Evolutionary conservation across 2,797 vertebrate genomes (phyloP).

Genomic region (Heteromormyrus szaboi): DNA sequence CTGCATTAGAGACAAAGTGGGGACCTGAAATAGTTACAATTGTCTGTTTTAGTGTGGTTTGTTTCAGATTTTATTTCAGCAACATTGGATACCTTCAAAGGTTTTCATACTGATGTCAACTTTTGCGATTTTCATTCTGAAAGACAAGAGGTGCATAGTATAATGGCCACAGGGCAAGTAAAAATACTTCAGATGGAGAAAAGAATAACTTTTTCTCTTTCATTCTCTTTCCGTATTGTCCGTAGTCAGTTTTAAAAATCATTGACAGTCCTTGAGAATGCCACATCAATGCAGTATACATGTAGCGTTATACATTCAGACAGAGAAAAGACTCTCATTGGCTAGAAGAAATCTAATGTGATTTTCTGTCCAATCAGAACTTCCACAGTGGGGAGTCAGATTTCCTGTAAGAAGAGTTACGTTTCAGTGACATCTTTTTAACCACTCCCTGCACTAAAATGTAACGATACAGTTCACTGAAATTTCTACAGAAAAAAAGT

Average conservation of each 20-base stretch:
- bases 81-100: conserved; percentile 60
- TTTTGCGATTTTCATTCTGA: conserved; percentile 73
- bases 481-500: background rate
- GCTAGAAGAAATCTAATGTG: background rate
- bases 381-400: conserved; percentile 34
- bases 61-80: background rate
- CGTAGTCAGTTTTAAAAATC: background rate
- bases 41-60: background rate
- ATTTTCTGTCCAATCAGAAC: conserved; percentile 30
- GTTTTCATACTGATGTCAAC: conserved; percentile 62
- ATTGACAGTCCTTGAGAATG: background rate
- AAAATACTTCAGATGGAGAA: conserved; percentile 18
- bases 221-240: background rate
- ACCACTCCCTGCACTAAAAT: conserved; percentile 15
- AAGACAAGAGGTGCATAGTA: conserved; percentile 64
- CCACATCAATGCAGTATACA: background rate
- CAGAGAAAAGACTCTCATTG: conserved; percentile 25
- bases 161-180: conserved; percentile 58
- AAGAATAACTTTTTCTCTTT: background rate
- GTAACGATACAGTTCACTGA: background rate
- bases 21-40: background rate
- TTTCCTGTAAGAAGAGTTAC: background rate
- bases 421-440: conserved; percentile 8
- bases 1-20: background rate
- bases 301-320: background rate